Conservation (phyloP, 2,797 vertebrate genomes). For the Betta splendens region DNA sequence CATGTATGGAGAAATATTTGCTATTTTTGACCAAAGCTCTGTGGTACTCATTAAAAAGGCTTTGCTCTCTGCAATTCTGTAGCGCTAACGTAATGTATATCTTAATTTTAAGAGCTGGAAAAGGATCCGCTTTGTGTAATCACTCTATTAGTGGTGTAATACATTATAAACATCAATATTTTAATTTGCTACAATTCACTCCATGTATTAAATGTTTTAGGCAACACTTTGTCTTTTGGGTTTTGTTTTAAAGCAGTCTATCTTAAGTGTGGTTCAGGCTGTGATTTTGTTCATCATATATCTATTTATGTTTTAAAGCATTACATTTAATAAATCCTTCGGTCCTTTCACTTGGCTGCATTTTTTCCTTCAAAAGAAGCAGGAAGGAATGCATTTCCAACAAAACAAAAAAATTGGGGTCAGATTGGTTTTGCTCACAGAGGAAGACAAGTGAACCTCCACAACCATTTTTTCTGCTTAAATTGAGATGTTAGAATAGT, state of each 20-base stretch:
- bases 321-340: constrained; percentile 54
- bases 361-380: constrained; percentile 27
- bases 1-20: constrained; percentile 7
- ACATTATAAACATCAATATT: constrained; percentile 1
- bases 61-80: constrained; percentile 10
- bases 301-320: constrained; percentile 47
- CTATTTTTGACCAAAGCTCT: constrained; percentile 59
- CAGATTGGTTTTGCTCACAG: constrained; percentile 42
- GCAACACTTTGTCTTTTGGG: constrained; percentile 3
- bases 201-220: not conserved
- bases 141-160: not conserved
- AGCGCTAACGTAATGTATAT: constrained; percentile 3
- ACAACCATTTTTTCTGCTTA: constrained; percentile 45
- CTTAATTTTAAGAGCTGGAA: constrained; percentile 20
- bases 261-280: constrained; percentile 5
- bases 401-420: constrained; percentile 52
- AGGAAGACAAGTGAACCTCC: constrained; percentile 48
- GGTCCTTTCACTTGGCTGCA: constrained; percentile 25
- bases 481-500: constrained; percentile 42
- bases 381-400: constrained; percentile 38
- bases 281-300: constrained; percentile 11
- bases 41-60: constrained; percentile 10
- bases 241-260: constrained; percentile 3
- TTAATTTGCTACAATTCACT: not conserved
- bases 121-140: not conserved